Evolutionary conservation across 2,797 vertebrate genomes (phyloP).

Genomic region (Chanos chanos): DNA sequence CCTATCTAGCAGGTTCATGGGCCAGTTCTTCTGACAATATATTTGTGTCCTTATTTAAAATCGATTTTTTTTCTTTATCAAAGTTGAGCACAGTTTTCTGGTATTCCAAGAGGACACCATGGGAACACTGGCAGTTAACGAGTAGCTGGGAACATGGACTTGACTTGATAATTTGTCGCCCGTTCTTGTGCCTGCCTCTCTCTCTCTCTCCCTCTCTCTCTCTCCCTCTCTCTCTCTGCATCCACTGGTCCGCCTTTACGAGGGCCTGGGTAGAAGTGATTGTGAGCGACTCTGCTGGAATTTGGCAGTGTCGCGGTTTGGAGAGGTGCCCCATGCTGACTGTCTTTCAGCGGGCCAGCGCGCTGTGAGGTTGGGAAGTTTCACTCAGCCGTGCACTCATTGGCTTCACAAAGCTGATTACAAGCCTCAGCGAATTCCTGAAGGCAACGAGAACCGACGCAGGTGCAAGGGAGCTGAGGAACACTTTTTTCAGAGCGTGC

Average conservation of each 20-base stretch:
- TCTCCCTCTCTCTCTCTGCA: slow-evolving; percentile 7
- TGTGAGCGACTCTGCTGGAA: slow-evolving; percentile 96
- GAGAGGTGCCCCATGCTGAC: slow-evolving; percentile 94
- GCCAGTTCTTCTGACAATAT: too few species aligned
- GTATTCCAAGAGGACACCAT: not conserved
- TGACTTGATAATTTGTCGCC: slow-evolving; percentile 38
- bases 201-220: slow-evolving; percentile 23
- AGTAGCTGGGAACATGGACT: slow-evolving; percentile 28
- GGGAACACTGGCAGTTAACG: not conserved
- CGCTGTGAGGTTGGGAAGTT: slow-evolving; percentile 95
- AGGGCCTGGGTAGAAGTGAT: slow-evolving; percentile 87
- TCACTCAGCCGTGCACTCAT: slow-evolving; percentile 96
- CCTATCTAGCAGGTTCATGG: too few species aligned
- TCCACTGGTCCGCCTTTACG: slow-evolving; percentile 63
- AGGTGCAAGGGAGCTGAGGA: slow-evolving; percentile 91
- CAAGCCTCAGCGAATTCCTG: slow-evolving; percentile 98
- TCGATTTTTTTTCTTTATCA: not conserved
- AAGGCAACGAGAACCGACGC: slow-evolving; percentile 92
- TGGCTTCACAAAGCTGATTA: slow-evolving; percentile 99
- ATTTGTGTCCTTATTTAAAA: too few species aligned
- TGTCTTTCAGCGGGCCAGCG: slow-evolving; percentile 87
- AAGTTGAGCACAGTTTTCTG: slow-evolving; percentile 6
- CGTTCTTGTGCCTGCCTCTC: slow-evolving; percentile 33
- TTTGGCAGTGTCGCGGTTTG: slow-evolving; percentile 89
- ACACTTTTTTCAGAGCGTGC: too few species aligned